Base-by-base conservation (phyloP, 37 sponge, comb jelly and placozoan species). In the Ephydatia muelleri region DNA sequence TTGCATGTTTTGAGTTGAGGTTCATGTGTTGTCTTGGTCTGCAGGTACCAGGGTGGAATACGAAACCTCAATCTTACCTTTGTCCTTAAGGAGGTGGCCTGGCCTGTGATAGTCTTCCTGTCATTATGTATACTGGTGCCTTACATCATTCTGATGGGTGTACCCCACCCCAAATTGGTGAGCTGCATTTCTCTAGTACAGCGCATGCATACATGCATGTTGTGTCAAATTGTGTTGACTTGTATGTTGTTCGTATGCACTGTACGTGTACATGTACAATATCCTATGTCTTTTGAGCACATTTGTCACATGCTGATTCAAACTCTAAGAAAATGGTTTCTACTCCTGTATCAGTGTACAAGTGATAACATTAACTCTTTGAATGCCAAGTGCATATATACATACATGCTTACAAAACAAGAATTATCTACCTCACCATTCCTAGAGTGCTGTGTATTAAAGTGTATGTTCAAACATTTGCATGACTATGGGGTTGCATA, bases 1-100 rank as follows among this genome's bases (percentile, higher is more conserved):
- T n/a, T n/a, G n/a, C n/a, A n/a, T n/a, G n/a, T n/a, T n/a, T n/a
- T n/a, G n/a, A n/a, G n/a, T n/a, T n/a, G n/a, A n/a, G n/a, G n/a
- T n/a, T n/a, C n/a, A 49, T 65, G 31, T 26, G 30, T 13, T 5
- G 25, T 29, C 28, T 28, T 69, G 5, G 0, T 28, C 5, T 34
- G 3, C 80, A 94, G 86, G 66, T 95, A 94, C 65, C 89, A 90
- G 66, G 93, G 86, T 66, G 98, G 98, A 72, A 65, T 95, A 19
- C 76, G 90, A 37, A 95, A 97, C 57, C 83, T 97, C 29, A 77
- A 93, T 34, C 84, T 97, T 21, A 68, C 74, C 5, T 93, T n/a
- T n/a, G n/a, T n/a, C n/a, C 21, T 89, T 31, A 77, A 43, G 43
- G 73, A 91, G 72, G 70, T 97, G 19, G 98, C 90, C 23, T 82